Percentiles rank a stretch among this genome's conserved stretches.
Evolutionary conservation across 2,888 invertebrate genomes (phyloP).

Genomic region (Archips xylosteana): DNA sequence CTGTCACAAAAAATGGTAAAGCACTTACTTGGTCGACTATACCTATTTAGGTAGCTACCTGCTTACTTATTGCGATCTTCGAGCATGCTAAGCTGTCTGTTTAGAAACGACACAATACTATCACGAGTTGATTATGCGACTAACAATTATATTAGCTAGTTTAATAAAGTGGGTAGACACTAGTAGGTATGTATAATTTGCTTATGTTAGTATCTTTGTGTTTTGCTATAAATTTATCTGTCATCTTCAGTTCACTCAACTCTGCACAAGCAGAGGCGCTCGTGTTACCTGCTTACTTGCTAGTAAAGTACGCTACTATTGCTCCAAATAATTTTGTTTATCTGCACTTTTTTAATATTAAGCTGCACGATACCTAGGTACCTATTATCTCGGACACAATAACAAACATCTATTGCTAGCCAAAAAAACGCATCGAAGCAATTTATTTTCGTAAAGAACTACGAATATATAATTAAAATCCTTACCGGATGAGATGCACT

Average conservation of each 20-base stretch:
- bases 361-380: conserved; percentile 17
- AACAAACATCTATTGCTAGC: conserved; percentile 9
- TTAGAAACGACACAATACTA: background rate
- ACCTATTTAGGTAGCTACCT: too few relatives aligned
- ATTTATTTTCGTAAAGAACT: background rate
- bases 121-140: conserved; percentile 14
- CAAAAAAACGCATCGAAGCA: background rate
- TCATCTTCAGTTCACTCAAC: conserved; percentile 60
- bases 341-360: conserved; percentile 43
- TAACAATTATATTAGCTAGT: background rate
- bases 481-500: conserved; percentile 26
- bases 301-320: conserved; percentile 44
- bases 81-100: background rate
- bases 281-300: conserved; percentile 29
- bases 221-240: conserved; percentile 9
- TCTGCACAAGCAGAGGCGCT: conserved; percentile 53
- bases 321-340: conserved; percentile 61
- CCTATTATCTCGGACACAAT: conserved; percentile 12
- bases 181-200: background rate
- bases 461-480: background rate
- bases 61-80: background rate
- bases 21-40: too few relatives aligned
- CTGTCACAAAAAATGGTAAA: too few relatives aligned
- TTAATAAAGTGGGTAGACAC: background rate
- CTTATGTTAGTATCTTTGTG: background rate